Conservation (phyloP, 2,113 vertebrate species). For the Ameiurus melas region DNA sequence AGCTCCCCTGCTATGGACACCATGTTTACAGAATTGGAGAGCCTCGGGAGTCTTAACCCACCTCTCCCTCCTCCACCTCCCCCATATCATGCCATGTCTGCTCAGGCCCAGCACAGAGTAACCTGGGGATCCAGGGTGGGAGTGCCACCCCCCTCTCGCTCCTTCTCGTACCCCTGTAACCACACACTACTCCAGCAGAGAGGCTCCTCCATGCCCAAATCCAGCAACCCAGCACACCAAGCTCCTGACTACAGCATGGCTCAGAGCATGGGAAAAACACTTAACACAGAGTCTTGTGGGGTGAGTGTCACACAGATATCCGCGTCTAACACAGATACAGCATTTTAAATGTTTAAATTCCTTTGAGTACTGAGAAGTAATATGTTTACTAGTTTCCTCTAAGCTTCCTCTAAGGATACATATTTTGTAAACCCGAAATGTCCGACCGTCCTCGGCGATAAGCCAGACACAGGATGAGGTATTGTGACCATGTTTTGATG, state of each 20-base stretch:
- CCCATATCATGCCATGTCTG: slow-evolving; percentile 87
- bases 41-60: slow-evolving; percentile 89
- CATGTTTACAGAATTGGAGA: slow-evolving; percentile 94
- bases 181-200: slow-evolving; percentile 84
- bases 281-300: slow-evolving; percentile 17
- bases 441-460: background rate
- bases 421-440: background rate
- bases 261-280: slow-evolving; percentile 52
- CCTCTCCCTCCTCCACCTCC: slow-evolving; percentile 93
- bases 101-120: slow-evolving; percentile 83
- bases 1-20: slow-evolving; percentile 92
- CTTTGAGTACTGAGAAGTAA: background rate
- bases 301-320: slow-evolving; percentile 6
- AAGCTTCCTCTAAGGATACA: background rate
- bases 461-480: background rate
- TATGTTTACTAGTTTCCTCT: background rate
- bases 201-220: slow-evolving; percentile 81
- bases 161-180: slow-evolving; percentile 96
- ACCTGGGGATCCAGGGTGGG: slow-evolving; percentile 89
- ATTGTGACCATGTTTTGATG: background rate
- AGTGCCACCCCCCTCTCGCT: slow-evolving; percentile 89
- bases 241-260: slow-evolving; percentile 87
- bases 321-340: background rate
- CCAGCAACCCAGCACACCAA: slow-evolving; percentile 70
- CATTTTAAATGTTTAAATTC: background rate